A percentile compares a stretch with the other conserved stretches of the same genome.
Evolutionary conservation across 2,888 invertebrate genomes (phyloP).

Genomic region (Liposcelis brunnea): DNA sequence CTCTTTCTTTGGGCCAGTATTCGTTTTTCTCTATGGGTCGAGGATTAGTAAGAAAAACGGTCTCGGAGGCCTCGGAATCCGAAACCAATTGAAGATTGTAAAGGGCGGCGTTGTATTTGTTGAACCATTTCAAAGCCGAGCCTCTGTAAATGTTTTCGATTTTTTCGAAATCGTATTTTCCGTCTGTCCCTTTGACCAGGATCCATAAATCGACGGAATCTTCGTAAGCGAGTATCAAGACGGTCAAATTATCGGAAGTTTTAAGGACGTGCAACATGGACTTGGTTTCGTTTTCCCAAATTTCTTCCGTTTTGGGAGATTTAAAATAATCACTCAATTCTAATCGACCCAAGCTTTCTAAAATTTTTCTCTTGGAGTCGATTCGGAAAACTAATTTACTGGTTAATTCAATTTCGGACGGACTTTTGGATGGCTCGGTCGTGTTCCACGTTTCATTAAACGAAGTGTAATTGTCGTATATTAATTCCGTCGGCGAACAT

Average conservation of each 20-base stretch:
- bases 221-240: constrained; percentile 12
- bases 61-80: not conserved
- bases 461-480: no score
- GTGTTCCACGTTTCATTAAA: no score
- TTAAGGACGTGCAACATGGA: constrained; percentile 10
- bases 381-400: no score
- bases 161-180: constrained; percentile 4
- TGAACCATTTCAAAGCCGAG: constrained; percentile 13
- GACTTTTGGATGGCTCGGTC: no score
- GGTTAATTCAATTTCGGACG: no score
- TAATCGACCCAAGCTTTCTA: no score
- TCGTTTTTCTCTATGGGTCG: constrained; percentile 11
- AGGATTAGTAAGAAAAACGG: constrained; percentile 10
- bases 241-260: constrained; percentile 5
- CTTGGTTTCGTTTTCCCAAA: constrained; percentile 12
- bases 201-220: constrained; percentile 13
- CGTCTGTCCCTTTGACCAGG: constrained; percentile 2
- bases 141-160: constrained; percentile 14
- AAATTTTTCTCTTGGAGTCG: no score
- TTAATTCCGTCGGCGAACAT: no score
- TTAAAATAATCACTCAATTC: no score
- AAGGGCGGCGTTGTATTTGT: constrained; percentile 11
- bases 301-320: not conserved
- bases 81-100: constrained; percentile 11
- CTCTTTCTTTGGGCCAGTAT: constrained; percentile 14